Percentiles rank a stretch among this genome's conserved stretches.
Evolutionary conservation across 1,140 invertebrate species (phyloP).

Genomic region (Papilio polytes): DNA sequence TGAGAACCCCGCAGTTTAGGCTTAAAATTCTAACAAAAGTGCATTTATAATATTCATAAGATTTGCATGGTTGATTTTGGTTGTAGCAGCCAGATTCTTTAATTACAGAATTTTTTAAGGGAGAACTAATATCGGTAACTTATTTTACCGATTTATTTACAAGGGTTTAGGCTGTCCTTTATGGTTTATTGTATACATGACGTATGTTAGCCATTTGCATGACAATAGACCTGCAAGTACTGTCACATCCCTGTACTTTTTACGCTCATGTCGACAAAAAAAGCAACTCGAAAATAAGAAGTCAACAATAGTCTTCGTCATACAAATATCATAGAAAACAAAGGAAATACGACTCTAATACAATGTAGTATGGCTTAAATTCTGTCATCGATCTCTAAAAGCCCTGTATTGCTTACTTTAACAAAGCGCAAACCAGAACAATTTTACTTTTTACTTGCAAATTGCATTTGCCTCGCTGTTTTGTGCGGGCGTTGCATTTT

Average conservation of each 20-base stretch:
- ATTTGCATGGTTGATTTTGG: too few species aligned
- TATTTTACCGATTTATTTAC: not conserved
- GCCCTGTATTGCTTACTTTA: slow-evolving; percentile 17
- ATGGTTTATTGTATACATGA: not conserved
- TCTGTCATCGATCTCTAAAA: not conserved
- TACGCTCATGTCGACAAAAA: slow-evolving; percentile 21
- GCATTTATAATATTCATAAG: too few species aligned
- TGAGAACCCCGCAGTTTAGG: too few species aligned
- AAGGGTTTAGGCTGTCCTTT: not conserved
- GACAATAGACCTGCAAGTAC: slow-evolving; percentile 30
- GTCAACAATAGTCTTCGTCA: slow-evolving; percentile 2
- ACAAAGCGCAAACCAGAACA: slow-evolving; percentile 25
- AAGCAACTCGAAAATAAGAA: slow-evolving; percentile 12
- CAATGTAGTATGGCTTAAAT: not conserved
- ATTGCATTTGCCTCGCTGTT: slow-evolving; percentile 12
- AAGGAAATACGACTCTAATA: not conserved
- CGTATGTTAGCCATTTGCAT: slow-evolving; percentile 4
- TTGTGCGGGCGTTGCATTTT: slow-evolving; percentile 6
- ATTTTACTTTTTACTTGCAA: slow-evolving; percentile 36
- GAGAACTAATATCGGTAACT: too few species aligned
- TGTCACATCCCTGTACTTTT: not conserved
- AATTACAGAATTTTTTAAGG: too few species aligned
- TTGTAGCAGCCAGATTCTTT: too few species aligned
- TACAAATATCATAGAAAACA: not conserved
- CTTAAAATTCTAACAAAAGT: too few species aligned